Conservation (phyloP, 2,888 invertebrate species). For the Meghimatium bilineatum region DNA sequence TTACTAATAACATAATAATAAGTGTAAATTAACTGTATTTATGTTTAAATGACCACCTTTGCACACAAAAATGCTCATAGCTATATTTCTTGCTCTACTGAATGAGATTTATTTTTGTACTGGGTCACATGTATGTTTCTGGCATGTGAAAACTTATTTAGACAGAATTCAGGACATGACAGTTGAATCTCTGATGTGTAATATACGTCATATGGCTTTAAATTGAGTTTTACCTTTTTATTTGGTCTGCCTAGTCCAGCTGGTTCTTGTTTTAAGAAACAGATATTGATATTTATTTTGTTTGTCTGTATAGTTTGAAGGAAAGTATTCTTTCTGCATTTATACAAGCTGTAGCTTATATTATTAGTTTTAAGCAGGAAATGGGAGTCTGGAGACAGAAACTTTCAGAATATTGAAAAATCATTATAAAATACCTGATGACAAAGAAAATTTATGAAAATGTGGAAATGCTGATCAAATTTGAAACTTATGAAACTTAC, state of each 20-base stretch:
- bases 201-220: background rate
- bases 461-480: no score
- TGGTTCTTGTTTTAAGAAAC: background rate
- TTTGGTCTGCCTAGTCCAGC: background rate
- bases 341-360: no score
- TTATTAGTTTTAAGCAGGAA: no score
- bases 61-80: background rate
- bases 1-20: background rate
- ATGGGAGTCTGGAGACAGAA: no score
- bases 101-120: background rate
- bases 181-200: background rate
- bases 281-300: background rate
- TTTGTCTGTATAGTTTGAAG: no score
- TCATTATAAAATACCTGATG: no score
- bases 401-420: no score
- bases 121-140: background rate
- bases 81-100: background rate
- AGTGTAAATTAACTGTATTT: background rate
- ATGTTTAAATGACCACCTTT: background rate
- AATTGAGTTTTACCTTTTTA: background rate
- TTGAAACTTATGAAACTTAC: no score
- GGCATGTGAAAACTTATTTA: background rate
- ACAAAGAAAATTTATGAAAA: no score
- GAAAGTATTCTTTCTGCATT: no score
- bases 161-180: background rate